A percentile compares a stretch with the other conserved stretches of the same genome.
Evolutionary conservation across 2,888 invertebrate species (phyloP).

Genomic region (Spisula subtruncata): DNA sequence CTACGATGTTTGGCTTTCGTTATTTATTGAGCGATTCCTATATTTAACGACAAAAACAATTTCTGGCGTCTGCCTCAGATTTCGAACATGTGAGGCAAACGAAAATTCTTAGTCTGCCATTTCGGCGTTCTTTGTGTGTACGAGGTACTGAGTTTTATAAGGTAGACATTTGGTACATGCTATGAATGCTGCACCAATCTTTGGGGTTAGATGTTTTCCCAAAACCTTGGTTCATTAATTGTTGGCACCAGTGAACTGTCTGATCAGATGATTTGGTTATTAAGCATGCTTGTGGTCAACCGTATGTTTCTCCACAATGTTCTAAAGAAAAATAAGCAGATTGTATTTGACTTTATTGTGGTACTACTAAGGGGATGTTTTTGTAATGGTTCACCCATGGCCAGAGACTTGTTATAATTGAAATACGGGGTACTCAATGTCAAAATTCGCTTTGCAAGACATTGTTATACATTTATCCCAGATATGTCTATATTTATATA

Average conservation of each 20-base stretch:
- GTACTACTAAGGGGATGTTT: too few relatives aligned
- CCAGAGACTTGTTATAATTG: too few relatives aligned
- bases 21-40: conserved; percentile 57
- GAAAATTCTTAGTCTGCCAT: not conserved
- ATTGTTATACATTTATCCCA: too few relatives aligned
- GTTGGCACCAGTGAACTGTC: not conserved
- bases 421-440: too few relatives aligned
- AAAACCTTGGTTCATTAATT: not conserved
- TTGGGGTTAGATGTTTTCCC: not conserved
- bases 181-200: conserved; percentile 14
- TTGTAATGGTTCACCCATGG: too few relatives aligned
- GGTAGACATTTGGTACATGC: not conserved
- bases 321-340: not conserved
- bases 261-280: not conserved
- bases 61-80: conserved; percentile 35
- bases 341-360: too few relatives aligned
- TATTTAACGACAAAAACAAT: conserved; percentile 65
- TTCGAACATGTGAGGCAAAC: conserved; percentile 29
- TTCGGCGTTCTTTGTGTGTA: not conserved
- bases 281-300: not conserved
- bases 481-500: too few relatives aligned
- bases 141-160: not conserved
- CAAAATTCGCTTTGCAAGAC: too few relatives aligned
- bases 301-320: not conserved
- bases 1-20: conserved; percentile 57